Percentiles rank a stretch among this genome's conserved stretches.
Conservation (phyloP, 1,140 invertebrate genomes). For the Sitobion miscanthi region DNA sequence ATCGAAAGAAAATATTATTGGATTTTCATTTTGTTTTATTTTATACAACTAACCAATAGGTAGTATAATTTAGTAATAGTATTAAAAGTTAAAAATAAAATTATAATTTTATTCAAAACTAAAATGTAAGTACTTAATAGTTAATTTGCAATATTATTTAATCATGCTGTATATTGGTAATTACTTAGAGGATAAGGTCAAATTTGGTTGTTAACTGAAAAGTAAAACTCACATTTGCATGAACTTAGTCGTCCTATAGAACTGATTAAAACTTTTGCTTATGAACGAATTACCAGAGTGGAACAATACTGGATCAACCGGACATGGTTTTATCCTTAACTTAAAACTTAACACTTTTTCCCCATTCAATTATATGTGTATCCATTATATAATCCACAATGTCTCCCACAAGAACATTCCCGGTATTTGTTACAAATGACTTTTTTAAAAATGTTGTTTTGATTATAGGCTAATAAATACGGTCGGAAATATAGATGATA, state of each 20-base stretch:
- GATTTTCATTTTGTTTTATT: background rate
- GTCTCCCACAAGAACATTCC: background rate
- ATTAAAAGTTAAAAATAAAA: background rate
- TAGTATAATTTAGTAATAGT: background rate
- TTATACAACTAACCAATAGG: background rate
- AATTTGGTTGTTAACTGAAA: slow-evolving; percentile 39
- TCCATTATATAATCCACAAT: background rate
- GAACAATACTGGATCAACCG: background rate
- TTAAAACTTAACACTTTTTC: slow-evolving; percentile 23
- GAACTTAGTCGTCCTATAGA: background rate
- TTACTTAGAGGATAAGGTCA: background rate
- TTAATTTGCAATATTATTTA: slow-evolving; percentile 17
- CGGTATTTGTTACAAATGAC: background rate
- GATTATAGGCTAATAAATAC: background rate
- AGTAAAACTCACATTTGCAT: slow-evolving; percentile 27
- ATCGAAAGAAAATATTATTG: background rate
- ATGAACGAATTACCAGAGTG: slow-evolving; percentile 15
- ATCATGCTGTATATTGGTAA: slow-evolving; percentile 16
- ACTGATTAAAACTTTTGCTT: slow-evolving; percentile 49
- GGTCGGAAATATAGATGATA: background rate
- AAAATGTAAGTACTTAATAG: background rate
- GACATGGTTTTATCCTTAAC: background rate
- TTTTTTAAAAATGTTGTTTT: background rate
- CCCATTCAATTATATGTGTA: background rate
- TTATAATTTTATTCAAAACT: background rate